Percentiles rank a stretch among this genome's conserved stretches.
These are phyloP conservation scores for Sander lucioperca DNA, from an alignment of 2,113 vertebrate genomes.

Conservation along the genomic window DNA sequence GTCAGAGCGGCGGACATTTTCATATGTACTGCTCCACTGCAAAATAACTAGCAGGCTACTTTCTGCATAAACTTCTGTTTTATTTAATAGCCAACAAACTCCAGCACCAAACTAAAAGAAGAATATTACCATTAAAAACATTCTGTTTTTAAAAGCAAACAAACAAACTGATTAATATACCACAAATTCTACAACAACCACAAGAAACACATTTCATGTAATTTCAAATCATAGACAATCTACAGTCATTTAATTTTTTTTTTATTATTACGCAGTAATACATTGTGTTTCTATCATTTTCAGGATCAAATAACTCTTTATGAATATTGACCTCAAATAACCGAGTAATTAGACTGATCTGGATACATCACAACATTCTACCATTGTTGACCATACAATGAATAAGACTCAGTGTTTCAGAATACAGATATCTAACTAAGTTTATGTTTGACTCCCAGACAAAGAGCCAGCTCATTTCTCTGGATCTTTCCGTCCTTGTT, in stretches of 20 bases:
- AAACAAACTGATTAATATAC: background rate
- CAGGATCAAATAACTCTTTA: background rate
- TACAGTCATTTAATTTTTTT: background rate
- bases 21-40: no score
- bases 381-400: constrained; percentile 1
- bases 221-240: background rate
- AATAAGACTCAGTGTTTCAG: constrained; percentile 3
- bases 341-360: background rate
- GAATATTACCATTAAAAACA: constrained; percentile 5
- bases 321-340: constrained; percentile 15
- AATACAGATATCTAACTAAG: background rate
- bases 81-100: background rate
- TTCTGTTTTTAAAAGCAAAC: constrained; percentile 9
- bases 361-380: constrained; percentile 17
- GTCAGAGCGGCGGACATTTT: no score
- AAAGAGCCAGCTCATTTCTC: constrained; percentile 93
- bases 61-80: no score
- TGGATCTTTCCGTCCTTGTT: constrained; percentile 98
- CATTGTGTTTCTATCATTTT: background rate
- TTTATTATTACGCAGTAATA: background rate
- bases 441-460: constrained; percentile 90
- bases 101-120: background rate
- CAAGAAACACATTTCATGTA: background rate
- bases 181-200: constrained; percentile 45
- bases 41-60: no score